Base-by-base conservation (phyloP, 2,113 vertebrate genomes). In the Leuciscus idus region DNA sequence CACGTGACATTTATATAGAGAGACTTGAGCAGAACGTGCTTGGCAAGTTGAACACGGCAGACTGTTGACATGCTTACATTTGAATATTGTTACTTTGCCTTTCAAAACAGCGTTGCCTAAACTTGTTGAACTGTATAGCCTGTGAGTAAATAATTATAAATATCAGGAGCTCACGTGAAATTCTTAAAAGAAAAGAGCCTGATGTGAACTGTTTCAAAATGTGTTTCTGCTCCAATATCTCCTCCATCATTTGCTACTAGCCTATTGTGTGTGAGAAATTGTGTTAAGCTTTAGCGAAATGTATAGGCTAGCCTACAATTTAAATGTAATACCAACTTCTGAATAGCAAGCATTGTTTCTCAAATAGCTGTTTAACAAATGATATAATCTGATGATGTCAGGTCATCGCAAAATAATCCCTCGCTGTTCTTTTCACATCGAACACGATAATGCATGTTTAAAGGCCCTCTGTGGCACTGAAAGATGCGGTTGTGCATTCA, bases 331-430 rank as follows among this genome's bases (percentile, higher is more conserved):
- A 5, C 2, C 19, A 43, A 61, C 12, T 80, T 43, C 33, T 59
- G 30, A 59, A 81, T 28, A 19, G 36, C 36, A 46, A 62, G 59
- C 19, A 19, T 36, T 79, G 52, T 39, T 61, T 81, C n/a, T 21
- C 39, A 28, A 64, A 28, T 9, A 66, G 36, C 79, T 81, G 79
- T 72, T 15, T 70, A 17, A 17, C 46, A 72, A 70, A 55, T 43
- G 9, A 36, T 21, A 23, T 50, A 72, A 55, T 68, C 61, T 83
- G 64, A 36, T 33, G 26, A 26, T 83, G 55, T 83, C 81, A 83
- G 64, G 64, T 26, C 81, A 70, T 70, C 7, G 81, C 28, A 36
- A 64, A 48, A 83, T 83, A 83, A 72, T 83, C 81, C 64, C 46
- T 5, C 64, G 50, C 59, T 81, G 79, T 81, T 81, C 36, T 81